Percentiles rank a stretch among this genome's conserved stretches.
Conservation (phyloP, 2,888 invertebrate species). For the Ditylenchus weischeri region DNA sequence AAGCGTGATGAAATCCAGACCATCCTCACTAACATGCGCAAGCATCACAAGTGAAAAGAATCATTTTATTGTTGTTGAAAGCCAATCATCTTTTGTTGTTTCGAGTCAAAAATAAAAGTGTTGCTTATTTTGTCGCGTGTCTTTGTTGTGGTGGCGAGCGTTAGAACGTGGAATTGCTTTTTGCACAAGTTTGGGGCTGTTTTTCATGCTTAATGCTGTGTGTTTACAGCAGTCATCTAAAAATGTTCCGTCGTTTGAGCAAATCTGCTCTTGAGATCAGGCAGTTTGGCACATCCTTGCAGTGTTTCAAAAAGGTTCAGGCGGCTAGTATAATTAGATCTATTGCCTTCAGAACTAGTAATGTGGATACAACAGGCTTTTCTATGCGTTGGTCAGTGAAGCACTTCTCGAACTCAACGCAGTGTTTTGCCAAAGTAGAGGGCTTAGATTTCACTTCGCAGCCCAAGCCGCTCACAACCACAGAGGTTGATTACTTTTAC, state of each 20-base stretch:
- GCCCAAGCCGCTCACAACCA: conserved; percentile 53
- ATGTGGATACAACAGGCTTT: no score
- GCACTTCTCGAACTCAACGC: neutral
- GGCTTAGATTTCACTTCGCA: conserved; percentile 19
- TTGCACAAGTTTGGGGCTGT: neutral
- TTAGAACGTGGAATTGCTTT: neutral
- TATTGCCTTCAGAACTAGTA: no score
- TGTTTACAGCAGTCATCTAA: neutral
- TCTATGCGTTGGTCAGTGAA: neutral
- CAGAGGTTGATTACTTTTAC: conserved; percentile 36
- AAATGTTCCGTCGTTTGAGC: neutral
- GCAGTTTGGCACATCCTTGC: neutral
- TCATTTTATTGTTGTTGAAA: conserved; percentile 7
- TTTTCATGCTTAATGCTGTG: neutral
- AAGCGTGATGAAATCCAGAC: conserved; percentile 99
- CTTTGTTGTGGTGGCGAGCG: neutral
- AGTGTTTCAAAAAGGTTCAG: no score
- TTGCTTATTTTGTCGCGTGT: neutral
- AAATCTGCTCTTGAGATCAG: neutral
- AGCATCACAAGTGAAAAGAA: conserved; percentile 64
- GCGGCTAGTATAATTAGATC: no score
- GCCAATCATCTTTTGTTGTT: conserved; percentile 3
- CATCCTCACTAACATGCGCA: conserved; percentile 92
- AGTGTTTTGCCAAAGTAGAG: neutral
- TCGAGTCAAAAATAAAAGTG: neutral